Evolutionary conservation across 2,888 invertebrate species (phyloP).

Genomic region (Caenorhabditis drosophilae): DNA sequence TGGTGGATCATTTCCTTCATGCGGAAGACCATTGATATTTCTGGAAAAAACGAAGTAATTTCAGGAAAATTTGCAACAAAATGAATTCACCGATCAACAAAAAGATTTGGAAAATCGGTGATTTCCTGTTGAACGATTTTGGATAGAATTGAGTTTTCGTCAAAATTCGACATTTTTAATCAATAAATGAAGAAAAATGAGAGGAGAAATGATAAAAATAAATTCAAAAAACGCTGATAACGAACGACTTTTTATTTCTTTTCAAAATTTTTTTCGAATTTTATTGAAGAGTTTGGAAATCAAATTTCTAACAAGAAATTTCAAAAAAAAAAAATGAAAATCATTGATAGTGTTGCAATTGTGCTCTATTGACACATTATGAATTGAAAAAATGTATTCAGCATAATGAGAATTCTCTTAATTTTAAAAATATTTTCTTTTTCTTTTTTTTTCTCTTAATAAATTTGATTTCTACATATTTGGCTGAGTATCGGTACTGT

Average conservation of each 20-base stretch:
- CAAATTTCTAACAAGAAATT: too few species aligned
- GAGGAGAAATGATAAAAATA: conserved; percentile 9
- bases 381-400: too few species aligned
- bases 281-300: neutral
- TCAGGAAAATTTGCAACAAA: neutral
- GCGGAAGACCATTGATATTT: conserved; percentile 21
- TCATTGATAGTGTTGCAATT: neutral
- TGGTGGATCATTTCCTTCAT: conserved; percentile 19
- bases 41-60: too few species aligned
- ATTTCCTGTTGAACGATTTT: conserved; percentile 26
- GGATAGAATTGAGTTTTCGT: conserved; percentile 9
- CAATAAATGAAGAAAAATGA: neutral
- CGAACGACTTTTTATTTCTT: neutral
- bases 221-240: neutral
- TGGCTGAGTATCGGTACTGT: too few species aligned
- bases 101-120: conserved; percentile 30
- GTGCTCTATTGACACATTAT: too few species aligned
- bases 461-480: too few species aligned
- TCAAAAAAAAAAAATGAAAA: neutral
- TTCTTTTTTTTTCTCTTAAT: too few species aligned
- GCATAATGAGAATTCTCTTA: too few species aligned
- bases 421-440: too few species aligned
- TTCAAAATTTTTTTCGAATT: neutral
- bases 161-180: conserved; percentile 6
- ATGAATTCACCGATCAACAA: conserved; percentile 6